Conservation (phyloP, 2,113 vertebrate species). For the Phrynocephalus versicolor region DNA sequence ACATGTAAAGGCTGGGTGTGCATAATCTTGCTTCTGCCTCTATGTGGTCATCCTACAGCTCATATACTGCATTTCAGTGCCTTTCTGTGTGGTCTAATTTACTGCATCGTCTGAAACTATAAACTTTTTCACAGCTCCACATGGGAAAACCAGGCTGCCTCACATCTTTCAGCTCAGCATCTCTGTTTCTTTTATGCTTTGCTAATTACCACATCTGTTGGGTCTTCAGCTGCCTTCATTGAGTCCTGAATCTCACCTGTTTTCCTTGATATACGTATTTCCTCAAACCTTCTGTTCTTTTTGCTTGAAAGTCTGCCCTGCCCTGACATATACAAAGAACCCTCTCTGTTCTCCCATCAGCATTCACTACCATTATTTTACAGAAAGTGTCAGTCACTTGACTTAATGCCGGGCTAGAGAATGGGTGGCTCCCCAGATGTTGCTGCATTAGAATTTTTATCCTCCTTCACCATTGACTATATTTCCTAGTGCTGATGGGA, state of each 20-base stretch:
- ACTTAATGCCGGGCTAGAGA: too few species aligned
- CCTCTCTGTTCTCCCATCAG: background rate
- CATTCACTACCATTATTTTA: background rate
- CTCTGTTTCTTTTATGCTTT: slow-evolving; percentile 16
- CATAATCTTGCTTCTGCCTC: background rate
- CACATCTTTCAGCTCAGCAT: slow-evolving; percentile 38
- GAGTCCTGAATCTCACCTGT: background rate
- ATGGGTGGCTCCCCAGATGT: too few species aligned
- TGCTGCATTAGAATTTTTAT: too few species aligned
- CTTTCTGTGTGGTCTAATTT: background rate
- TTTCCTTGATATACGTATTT: background rate
- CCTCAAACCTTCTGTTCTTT: background rate
- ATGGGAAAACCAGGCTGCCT: background rate
- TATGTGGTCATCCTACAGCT: background rate
- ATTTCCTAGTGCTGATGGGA: too few species aligned
- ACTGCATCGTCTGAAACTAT: background rate
- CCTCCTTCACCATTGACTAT: too few species aligned
- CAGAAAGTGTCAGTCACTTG: background rate
- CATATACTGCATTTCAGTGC: background rate
- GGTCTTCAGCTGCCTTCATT: background rate
- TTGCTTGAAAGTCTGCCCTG: background rate
- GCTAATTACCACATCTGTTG: slow-evolving; percentile 42
- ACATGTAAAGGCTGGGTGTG: background rate
- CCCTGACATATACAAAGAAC: background rate
- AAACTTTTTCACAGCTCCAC: background rate